Percentiles rank a stretch among this genome's conserved stretches.
Conservation (phyloP, 2,113 vertebrate genomes). For the Pachyramphus minor region DNA sequence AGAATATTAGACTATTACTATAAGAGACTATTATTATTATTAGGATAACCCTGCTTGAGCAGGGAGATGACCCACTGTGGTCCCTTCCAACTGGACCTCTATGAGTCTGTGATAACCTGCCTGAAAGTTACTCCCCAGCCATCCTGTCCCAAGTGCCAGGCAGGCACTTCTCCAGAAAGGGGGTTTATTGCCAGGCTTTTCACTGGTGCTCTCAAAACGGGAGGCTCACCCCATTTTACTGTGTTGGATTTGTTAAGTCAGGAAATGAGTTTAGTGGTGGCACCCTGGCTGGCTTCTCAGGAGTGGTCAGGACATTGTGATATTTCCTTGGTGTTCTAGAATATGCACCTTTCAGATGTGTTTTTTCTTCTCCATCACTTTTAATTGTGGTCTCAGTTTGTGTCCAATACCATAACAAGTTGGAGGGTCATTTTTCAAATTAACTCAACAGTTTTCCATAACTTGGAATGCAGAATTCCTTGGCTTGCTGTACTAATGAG, state of each 20-base stretch:
- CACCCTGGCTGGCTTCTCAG: rapidly evolving
- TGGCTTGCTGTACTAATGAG: rapidly evolving
- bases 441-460: neutral
- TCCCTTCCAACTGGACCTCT: neutral
- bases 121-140: neutral
- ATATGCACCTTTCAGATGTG: neutral
- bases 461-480: neutral
- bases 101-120: too few species aligned
- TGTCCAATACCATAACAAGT: neutral
- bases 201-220: rapidly evolving
- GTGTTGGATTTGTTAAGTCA: neutral
- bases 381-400: neutral
- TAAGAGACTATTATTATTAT: neutral
- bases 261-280: neutral
- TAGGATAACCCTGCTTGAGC: neutral
- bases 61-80: neutral
- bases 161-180: rapidly evolving
- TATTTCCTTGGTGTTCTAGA: neutral
- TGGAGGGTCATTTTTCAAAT: neutral
- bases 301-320: neutral
- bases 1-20: neutral
- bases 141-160: neutral
- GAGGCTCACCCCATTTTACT: too few species aligned
- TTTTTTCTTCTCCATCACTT: neutral
- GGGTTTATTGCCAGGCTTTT: neutral